Evolutionary conservation across 2,113 vertebrate genomes (phyloP), one percentile per base, ranked within the genome.

Genomic region (Natator depressus): DNA sequence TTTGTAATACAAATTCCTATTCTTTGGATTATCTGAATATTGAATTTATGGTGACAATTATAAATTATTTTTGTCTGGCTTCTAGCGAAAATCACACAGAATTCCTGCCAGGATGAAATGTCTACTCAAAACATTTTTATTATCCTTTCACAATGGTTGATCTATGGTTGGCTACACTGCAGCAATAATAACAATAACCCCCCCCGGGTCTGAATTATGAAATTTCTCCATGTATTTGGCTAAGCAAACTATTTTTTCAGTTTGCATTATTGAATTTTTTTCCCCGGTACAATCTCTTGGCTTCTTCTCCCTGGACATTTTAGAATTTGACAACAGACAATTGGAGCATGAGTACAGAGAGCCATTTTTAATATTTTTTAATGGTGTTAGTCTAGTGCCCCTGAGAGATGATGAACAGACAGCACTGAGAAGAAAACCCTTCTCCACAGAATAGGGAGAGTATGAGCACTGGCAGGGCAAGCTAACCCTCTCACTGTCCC

Each of bases 1-100:
- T 92, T 90, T 95, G 80, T 94, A 95, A 93, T 90, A 93, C 8
- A 55, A 95, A 91, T 72, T 85, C 84, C 88, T 75, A 46, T 69
- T 87, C 85, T 92, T 51, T 82, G 84, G 84, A 84, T 87, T 95
- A 95, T 96, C 89, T 94, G 93, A 83, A 75, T 96, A 91, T 96
- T 97, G 97, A 94, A 90, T n/a, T 93, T 88, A 95, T 47, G 69
- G 69, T 75, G 85, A 97, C 89, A 93, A n/a, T 87, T 95, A 97
- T 75, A 27, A 89, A 97, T 97, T 91, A 69, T 80, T 93, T n/a
- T 95, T 3, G 54, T 97, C 94, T 91, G 90, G 93, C 75, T 81
- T 92, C 83, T 47, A 93, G 42, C 75, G 85, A 75, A 46, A 80
- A 10, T 12, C 35, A 42, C 75, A 20, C 6, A 78, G 80, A 86